A percentile compares a stretch with the other conserved stretches of the same genome.
Evolutionary conservation across 2,888 invertebrate species (phyloP).

Genomic region (Strigamia transsilvanica): DNA sequence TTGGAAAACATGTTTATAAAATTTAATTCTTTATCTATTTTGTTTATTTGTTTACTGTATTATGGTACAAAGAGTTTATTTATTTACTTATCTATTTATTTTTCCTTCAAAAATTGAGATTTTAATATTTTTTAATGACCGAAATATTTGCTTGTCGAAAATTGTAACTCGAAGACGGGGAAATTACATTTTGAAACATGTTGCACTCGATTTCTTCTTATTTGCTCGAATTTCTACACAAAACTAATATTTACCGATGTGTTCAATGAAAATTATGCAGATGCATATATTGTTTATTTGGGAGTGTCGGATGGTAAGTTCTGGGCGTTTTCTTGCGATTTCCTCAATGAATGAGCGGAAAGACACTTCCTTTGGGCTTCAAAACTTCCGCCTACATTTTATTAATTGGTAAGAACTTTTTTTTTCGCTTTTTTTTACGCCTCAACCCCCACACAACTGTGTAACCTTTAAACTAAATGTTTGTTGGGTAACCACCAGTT

Average conservation of each 20-base stretch:
- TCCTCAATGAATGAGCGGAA: slow-evolving; percentile 8
- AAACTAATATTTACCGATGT: neutral
- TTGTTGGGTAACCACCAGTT: neutral
- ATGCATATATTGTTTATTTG: neutral
- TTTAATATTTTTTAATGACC: too few relatives aligned
- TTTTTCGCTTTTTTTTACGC: neutral
- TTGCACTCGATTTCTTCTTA: too few relatives aligned
- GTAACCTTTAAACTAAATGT: neutral
- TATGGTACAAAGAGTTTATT: too few relatives aligned
- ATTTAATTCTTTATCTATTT: neutral
- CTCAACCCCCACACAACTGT: neutral
- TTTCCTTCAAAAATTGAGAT: too few relatives aligned
- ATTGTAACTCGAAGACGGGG: too few relatives aligned
- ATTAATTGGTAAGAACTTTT: neutral
- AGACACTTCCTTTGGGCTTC: slow-evolving; percentile 8
- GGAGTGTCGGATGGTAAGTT: slow-evolving; percentile 3
- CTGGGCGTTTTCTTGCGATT: neutral
- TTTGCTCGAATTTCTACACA: too few relatives aligned
- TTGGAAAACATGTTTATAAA: neutral
- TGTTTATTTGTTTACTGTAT: neutral
- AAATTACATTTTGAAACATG: too few relatives aligned
- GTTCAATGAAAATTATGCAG: neutral
- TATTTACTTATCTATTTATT: too few relatives aligned
- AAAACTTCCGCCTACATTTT: slow-evolving; percentile 8
- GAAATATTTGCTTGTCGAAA: too few relatives aligned